Evolutionary conservation across 37 sponge, comb jelly and placozoan species (phyloP), one percentile per base, ranked within the genome.

Genomic region (Oscarella lobularis): DNA sequence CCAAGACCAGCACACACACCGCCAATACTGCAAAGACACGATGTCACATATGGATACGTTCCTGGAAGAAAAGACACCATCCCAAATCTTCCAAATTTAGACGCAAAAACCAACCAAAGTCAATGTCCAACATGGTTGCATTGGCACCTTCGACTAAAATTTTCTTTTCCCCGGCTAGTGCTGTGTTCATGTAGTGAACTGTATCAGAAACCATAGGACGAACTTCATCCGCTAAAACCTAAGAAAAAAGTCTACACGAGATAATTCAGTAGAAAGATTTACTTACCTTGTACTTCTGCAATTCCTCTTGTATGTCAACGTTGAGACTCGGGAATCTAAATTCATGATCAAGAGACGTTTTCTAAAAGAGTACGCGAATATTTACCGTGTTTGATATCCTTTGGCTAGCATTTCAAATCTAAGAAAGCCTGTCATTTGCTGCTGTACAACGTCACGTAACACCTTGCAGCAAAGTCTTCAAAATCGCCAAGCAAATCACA

Each of bases 71-170:
- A 48, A 74, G 76, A 78, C 2, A 39, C 2, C 76, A 75, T 70
- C 14, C 37, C 37, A 48, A 48, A 48, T 9, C 60, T 48, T 48
- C 60, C 9, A 48, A 48, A 9, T 27, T 48, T 20, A 48, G 9
- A 27, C 60, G 20, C 60, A 27, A 48, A 48, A 48, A 48, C 60
- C 20, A 9, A 48, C 71, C 99, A 82, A 98, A 93, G 74, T 98
- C 99, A 69, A 94, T 90, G 74, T 98, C 99, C 72, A 98, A 76
- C 94, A 98, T 93, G 33, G 89, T 81, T n/a, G 99, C 99, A 82
- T 98, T 98, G 14, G 99, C 99, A 40, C 99, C 99, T 74, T 98
- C 99, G 20, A 98, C 92, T 1, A 98, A 2, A 0, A 98, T 77
- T 36, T 81, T 86, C 81, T 90, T 85, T 34, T 78, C 74, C 0